These are phyloP conservation scores for Philypnodon macrostomus DNA, from an alignment of 2,797 vertebrate genomes.

Conservation along the genomic window DNA sequence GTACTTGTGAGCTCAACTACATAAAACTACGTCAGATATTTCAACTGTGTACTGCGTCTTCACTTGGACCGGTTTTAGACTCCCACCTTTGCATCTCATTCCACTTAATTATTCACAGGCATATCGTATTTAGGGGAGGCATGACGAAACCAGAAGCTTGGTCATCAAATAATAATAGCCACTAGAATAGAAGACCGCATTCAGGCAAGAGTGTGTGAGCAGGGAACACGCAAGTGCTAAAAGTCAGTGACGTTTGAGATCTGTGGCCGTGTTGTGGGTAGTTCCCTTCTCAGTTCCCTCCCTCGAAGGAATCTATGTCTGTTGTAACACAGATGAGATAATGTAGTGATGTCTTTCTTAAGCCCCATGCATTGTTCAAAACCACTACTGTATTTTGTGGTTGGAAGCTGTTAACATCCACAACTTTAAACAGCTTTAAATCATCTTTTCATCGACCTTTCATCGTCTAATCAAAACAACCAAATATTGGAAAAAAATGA, in stretches of 20 bases:
- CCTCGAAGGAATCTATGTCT: too few relatives aligned
- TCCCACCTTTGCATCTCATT: conserved; percentile 51
- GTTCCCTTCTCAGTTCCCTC: background rate
- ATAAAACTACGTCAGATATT: conserved; percentile 17
- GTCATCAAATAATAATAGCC: conserved; percentile 80
- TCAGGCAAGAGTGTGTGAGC: conserved; percentile 20
- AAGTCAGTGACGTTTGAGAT: conserved; percentile 35
- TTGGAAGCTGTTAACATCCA: too few relatives aligned
- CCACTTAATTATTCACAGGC: conserved; percentile 85
- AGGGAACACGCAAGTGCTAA: conserved; percentile 12
- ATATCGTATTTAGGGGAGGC: conserved; percentile 70
- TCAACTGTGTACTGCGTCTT: conserved; percentile 35
- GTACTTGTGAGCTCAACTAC: conserved; percentile 16
- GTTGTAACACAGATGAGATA: too few relatives aligned
- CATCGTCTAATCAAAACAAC: too few relatives aligned
- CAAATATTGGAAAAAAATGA: too few relatives aligned
- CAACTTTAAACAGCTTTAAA: too few relatives aligned
- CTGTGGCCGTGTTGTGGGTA: conserved; percentile 7
- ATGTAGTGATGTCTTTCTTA: too few relatives aligned
- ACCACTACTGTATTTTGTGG: too few relatives aligned
- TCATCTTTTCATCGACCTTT: too few relatives aligned
- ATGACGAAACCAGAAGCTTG: conserved; percentile 78
- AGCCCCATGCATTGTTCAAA: too few relatives aligned
- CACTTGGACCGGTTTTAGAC: conserved; percentile 44
- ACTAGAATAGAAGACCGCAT: conserved; percentile 61